phyloP scores from a whole-genome alignment of 2,888 invertebrate genomes.

The Eretmocerus hayati region DNA sequence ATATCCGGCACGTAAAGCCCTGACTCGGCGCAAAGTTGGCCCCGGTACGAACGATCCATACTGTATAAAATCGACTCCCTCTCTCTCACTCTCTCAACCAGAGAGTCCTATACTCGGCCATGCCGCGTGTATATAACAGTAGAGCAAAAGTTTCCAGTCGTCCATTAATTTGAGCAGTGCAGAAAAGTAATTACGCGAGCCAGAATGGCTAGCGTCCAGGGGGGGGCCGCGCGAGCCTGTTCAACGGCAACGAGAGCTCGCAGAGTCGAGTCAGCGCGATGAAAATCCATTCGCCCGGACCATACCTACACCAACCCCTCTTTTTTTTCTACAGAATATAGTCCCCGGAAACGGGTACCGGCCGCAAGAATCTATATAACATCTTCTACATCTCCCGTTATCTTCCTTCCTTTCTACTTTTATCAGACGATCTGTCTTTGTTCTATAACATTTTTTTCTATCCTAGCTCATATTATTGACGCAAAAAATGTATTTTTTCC shows the following conservation, averaged over 20 bases:
- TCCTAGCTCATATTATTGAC: no score
- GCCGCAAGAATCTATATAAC: no score
- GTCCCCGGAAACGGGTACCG: no score
- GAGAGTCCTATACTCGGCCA: no score
- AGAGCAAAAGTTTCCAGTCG: constrained; percentile 17
- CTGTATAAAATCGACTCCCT: constrained; percentile 10
- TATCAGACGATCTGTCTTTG: no score
- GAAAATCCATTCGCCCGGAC: constrained; percentile 12
- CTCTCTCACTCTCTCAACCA: no score
- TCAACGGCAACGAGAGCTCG: constrained; percentile 3
- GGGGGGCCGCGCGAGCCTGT: constrained; percentile 3
- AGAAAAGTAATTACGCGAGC: constrained; percentile 20
- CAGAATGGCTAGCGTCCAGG: constrained; percentile 16
- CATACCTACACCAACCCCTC: background rate
- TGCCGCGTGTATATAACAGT: constrained; percentile 4
- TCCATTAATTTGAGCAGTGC: constrained; percentile 18
- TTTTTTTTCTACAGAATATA: no score
- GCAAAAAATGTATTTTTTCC: no score
- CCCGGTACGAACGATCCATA: background rate
- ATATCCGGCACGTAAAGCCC: constrained; percentile 7
- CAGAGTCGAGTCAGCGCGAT: constrained; percentile 21
- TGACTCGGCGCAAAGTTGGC: constrained; percentile 5
- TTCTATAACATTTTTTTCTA: no score
- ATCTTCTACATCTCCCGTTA: no score
- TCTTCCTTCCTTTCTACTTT: no score